phyloP scores from a whole-genome alignment of 2,888 invertebrate genomes.

The Stegana nigrithorax region DNA sequence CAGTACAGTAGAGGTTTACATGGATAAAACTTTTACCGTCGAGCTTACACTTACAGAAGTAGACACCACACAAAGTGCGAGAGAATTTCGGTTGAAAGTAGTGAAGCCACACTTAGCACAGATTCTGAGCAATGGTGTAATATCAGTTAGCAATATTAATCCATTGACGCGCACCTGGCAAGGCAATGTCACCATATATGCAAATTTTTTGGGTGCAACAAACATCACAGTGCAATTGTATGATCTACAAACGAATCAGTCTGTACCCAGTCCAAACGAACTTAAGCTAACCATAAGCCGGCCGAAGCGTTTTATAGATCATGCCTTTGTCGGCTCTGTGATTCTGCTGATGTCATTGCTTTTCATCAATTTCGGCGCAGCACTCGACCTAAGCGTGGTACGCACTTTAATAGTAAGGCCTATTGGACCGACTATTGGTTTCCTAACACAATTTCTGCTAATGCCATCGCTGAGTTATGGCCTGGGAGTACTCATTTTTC shows the following conservation, averaged over 20 bases:
- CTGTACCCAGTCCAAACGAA: slow-evolving; percentile 28
- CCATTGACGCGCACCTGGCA: slow-evolving; percentile 44
- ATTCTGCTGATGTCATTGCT: slow-evolving; percentile 81
- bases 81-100: slow-evolving; percentile 48
- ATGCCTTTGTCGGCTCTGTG: slow-evolving; percentile 80
- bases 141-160: slow-evolving; percentile 40
- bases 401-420: slow-evolving; percentile 70
- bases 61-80: slow-evolving; percentile 20
- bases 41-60: slow-evolving; percentile 41
- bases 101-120: slow-evolving; percentile 46
- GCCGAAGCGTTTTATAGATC: slow-evolving; percentile 76
- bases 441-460: slow-evolving; percentile 81
- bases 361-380: slow-evolving; percentile 92
- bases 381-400: slow-evolving; percentile 75
- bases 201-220: slow-evolving; percentile 62
- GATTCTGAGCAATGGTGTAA: slow-evolving; percentile 37
- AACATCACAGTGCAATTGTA: slow-evolving; percentile 50
- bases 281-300: slow-evolving; percentile 73
- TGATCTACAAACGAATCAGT: slow-evolving; percentile 33
- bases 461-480: slow-evolving; percentile 89
- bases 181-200: slow-evolving; percentile 52
- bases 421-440: slow-evolving; percentile 78
- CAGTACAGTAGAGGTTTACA: slow-evolving; percentile 42
- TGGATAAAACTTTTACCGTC: slow-evolving; percentile 44
- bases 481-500: slow-evolving; percentile 79